Evolutionary conservation across 1,140 invertebrate genomes (phyloP).

Genomic region (Drosophila ogumai): DNA sequence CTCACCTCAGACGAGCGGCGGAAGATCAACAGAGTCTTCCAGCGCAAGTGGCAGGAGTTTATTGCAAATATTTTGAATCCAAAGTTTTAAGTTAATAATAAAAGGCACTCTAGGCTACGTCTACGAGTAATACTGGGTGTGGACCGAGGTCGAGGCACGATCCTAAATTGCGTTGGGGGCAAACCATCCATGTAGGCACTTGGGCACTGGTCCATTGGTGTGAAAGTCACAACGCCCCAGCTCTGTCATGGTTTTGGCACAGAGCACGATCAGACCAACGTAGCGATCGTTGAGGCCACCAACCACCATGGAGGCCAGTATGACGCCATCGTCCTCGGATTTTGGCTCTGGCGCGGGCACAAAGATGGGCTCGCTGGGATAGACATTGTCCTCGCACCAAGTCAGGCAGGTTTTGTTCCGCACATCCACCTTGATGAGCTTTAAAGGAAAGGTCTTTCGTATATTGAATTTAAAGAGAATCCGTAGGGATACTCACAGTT

Average conservation of each 20-base stretch:
- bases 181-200: conserved; percentile 94
- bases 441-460: background rate
- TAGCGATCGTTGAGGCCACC: conserved; percentile 86
- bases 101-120: conserved; percentile 19
- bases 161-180: conserved; percentile 76
- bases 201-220: conserved; percentile 90
- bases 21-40: conserved; percentile 77
- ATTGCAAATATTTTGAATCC: conserved; percentile 81
- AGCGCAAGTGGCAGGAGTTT: conserved; percentile 80
- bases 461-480: background rate
- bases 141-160: background rate
- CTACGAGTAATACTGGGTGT: conserved; percentile 20
- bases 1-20: conserved; percentile 71
- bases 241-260: conserved; percentile 89
- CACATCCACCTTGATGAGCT: conserved; percentile 93
- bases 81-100: conserved; percentile 59
- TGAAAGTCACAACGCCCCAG: conserved; percentile 89
- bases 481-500: conserved; percentile 86
- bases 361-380: conserved; percentile 95
- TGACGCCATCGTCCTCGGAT: conserved; percentile 92
- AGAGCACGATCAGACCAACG: conserved; percentile 89
- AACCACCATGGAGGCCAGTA: conserved; percentile 90
- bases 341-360: conserved; percentile 89
- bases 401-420: conserved; percentile 87
- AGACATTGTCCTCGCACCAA: conserved; percentile 91